Conservation (phyloP, 2,113 vertebrate species). For the Halichoeres trimaculatus region DNA sequence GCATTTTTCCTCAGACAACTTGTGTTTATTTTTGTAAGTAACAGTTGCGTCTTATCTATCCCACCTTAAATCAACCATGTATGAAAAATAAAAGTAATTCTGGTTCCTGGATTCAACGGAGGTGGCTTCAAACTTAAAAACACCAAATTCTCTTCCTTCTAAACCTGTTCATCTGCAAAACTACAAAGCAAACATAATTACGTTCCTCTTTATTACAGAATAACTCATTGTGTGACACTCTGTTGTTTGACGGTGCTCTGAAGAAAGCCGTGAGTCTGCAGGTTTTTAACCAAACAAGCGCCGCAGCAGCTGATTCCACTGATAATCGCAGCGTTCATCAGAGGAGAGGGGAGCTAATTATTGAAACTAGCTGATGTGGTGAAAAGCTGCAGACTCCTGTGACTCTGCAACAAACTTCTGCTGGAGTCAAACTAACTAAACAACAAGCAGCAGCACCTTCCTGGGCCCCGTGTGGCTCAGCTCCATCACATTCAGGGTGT, state of each 20-base stretch:
- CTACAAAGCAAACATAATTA: background rate
- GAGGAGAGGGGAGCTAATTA: slow-evolving; percentile 40
- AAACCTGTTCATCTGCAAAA: background rate
- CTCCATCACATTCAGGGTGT: slow-evolving; percentile 92
- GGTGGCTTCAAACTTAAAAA: background rate
- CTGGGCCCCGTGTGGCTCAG: slow-evolving; percentile 87
- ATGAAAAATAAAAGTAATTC: no score
- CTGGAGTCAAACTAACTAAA: background rate
- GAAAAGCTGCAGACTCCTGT: slow-evolving; percentile 18
- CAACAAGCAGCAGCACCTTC: slow-evolving; percentile 77
- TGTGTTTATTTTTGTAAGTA: no score
- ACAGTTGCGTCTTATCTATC: no score
- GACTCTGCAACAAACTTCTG: background rate
- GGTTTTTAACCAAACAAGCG: slow-evolving; percentile 18
- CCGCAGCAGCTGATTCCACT: slow-evolving; percentile 57
- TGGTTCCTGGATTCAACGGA: background rate
- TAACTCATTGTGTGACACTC: background rate
- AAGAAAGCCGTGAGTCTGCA: slow-evolving; percentile 45
- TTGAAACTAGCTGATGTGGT: slow-evolving; percentile 42
- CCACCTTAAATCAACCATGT: no score
- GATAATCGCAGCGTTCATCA: slow-evolving; percentile 46
- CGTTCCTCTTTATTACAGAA: background rate
- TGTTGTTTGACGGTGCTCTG: background rate
- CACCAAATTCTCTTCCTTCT: background rate
- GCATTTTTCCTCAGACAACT: no score